Evolutionary conservation across 2,113 vertebrate species (phyloP), one percentile per base, ranked within the genome.

Genomic region (Triplophysa siluroides): DNA sequence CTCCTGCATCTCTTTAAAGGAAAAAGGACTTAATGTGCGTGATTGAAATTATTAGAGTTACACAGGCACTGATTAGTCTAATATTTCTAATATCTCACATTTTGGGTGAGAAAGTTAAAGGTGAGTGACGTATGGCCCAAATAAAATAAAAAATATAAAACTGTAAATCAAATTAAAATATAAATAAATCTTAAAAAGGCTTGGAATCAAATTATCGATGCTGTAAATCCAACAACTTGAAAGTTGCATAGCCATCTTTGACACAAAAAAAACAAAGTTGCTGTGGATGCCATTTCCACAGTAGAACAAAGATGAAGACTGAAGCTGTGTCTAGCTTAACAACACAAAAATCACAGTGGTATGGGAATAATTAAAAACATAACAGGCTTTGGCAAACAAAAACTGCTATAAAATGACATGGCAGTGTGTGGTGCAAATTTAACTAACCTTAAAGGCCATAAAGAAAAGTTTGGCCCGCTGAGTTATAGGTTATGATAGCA

Each of bases 1-100:
- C 0, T 82, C 87, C 45, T 85, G 80, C 50, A 82, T 85, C 16
- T 86, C 90, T 83, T 84, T 56, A 88, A 79, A 62, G 29, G 16
- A 68, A 81, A 43, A 54, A 54, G 4, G 16, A 18, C 50, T 54
- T 1, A 54, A 54, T 54, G 50, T 54, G 16, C 1, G 16, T 18
- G 13, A 18, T 54, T 18, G 50, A 45, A 11, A 45, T 45, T 45
- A 43, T 43, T 10, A 43, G 41, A 45, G 33, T 38, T 38, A 12
- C 43, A 45, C 43, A 10, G 8, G 2, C 38, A 43, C 41, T 43
- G 41, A 45, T 45, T 12, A 45, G 43, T 45, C 33, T 45, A 45
- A 45, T 45, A 45, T 45, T 38, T 7, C 33, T 45, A 45, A 45
- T 45, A 45, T 45, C 8, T 7, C 7, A 38, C 33, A 38, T 38